phyloP scores from a whole-genome alignment of 2,113 vertebrate genomes.

The Pao palembangensis region DNA sequence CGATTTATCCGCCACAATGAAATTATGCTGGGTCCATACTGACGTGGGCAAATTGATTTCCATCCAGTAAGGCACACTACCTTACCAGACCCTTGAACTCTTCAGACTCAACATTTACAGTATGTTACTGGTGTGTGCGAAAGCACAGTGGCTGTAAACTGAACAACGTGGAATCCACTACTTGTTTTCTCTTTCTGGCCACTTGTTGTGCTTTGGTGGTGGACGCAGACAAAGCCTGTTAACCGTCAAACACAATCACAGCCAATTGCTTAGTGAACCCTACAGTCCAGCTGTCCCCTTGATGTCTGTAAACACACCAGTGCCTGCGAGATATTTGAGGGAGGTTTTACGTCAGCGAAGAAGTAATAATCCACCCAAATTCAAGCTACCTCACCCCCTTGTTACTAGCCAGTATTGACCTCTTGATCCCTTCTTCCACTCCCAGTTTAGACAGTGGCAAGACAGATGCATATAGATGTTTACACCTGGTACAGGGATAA shows the following conservation, averaged over 20 bases:
- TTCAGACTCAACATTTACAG: too few species aligned
- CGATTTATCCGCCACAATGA: too few species aligned
- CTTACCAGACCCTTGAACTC: too few species aligned
- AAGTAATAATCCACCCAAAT: constrained; percentile 56
- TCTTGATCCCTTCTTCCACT: neutral
- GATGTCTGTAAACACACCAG: constrained; percentile 2
- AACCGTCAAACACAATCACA: constrained; percentile 56
- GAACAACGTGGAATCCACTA: neutral
- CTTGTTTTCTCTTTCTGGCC: constrained; percentile 6
- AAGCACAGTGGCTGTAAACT: neutral
- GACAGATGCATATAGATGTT: constrained; percentile 28
- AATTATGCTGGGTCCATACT: too few species aligned
- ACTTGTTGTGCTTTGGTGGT: constrained; percentile 4
- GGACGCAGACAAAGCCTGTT: constrained; percentile 15
- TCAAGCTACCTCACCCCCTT: constrained; percentile 19
- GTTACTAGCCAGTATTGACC: constrained; percentile 32
- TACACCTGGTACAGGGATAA: neutral
- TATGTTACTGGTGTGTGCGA: neutral
- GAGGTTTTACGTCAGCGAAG: constrained; percentile 32
- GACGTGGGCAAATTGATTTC: too few species aligned
- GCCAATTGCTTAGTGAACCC: constrained; percentile 59
- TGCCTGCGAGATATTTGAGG: constrained; percentile 1
- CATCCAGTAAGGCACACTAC: too few species aligned
- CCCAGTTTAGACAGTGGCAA: constrained; percentile 22
- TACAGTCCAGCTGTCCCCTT: constrained; percentile 22